phyloP scores from a whole-genome alignment of 2,888 invertebrate species.

The Hypsopygia costalis region DNA sequence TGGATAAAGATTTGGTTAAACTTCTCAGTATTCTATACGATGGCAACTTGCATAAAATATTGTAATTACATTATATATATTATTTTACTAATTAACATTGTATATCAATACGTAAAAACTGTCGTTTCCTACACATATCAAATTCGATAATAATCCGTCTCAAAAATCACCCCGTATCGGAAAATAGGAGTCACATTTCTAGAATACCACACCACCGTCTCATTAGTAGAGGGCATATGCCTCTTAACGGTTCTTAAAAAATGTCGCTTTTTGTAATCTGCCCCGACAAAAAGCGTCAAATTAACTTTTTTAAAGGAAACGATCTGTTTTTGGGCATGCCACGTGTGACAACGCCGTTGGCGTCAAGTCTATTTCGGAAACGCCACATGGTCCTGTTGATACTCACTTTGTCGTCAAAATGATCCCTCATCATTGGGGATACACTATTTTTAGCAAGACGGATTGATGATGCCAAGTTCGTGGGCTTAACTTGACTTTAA shows the following conservation, averaged over 20 bases:
- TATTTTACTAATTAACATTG: too few species aligned
- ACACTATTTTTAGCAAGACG: constrained; percentile 59
- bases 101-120: too few species aligned
- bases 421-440: constrained; percentile 67
- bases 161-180: constrained; percentile 41
- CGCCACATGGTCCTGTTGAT: constrained; percentile 71
- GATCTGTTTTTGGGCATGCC: constrained; percentile 73
- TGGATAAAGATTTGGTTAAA: too few species aligned
- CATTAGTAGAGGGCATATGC: constrained; percentile 71
- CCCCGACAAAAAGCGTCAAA: constrained; percentile 68
- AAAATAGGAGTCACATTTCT: constrained; percentile 70
- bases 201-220: constrained; percentile 52
- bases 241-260: constrained; percentile 64
- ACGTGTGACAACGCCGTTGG: constrained; percentile 61
- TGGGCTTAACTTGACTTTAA: constrained; percentile 65
- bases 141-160: constrained; percentile 9
- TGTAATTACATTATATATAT: too few species aligned
- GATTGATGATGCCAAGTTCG: constrained; percentile 62
- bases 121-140: constrained; percentile 1
- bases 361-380: constrained; percentile 51
- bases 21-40: too few species aligned
- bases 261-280: constrained; percentile 60
- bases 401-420: constrained; percentile 68
- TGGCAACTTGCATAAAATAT: too few species aligned
- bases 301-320: constrained; percentile 80